Conservation (phyloP, 1,140 invertebrate species). For the Heliconius melpomene region DNA sequence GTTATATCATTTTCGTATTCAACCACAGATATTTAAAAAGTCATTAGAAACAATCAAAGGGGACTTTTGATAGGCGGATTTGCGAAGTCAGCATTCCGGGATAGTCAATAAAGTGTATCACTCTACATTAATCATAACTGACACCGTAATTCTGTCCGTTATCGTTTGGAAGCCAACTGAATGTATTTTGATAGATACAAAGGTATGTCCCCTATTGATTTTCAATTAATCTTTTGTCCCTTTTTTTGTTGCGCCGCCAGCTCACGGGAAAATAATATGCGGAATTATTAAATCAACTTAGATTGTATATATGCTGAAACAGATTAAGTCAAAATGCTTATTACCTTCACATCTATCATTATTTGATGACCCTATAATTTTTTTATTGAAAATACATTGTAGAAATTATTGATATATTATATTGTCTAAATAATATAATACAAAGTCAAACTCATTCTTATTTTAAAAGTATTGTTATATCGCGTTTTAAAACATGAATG, state of each 20-base stretch:
- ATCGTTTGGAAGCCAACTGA: slow-evolving; percentile 45
- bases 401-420: too few species aligned
- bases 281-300: slow-evolving; percentile 25
- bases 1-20: slow-evolving; percentile 3
- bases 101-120: slow-evolving; percentile 42
- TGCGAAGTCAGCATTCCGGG: slow-evolving; percentile 43
- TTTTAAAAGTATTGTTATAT: too few species aligned
- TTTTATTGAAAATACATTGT: too few species aligned
- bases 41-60: slow-evolving; percentile 43
- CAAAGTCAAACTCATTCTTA: too few species aligned
- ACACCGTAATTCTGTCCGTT: slow-evolving; percentile 43
- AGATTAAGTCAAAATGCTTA: too few species aligned
- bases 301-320: neutral
- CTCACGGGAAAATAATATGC: slow-evolving; percentile 47
- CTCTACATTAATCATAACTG: slow-evolving; percentile 46
- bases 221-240: slow-evolving; percentile 77
- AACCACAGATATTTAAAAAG: slow-evolving; percentile 38
- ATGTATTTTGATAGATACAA: slow-evolving; percentile 70
- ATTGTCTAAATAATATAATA: too few species aligned
- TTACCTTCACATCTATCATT: too few species aligned
- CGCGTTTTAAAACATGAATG: too few species aligned
- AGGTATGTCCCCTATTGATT: slow-evolving; percentile 72
- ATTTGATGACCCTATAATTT: too few species aligned
- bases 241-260: slow-evolving; percentile 62
- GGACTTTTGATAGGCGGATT: slow-evolving; percentile 41